Conservation (phyloP, 2,113 vertebrate genomes). For the Sphaerodactylus townsendi region DNA sequence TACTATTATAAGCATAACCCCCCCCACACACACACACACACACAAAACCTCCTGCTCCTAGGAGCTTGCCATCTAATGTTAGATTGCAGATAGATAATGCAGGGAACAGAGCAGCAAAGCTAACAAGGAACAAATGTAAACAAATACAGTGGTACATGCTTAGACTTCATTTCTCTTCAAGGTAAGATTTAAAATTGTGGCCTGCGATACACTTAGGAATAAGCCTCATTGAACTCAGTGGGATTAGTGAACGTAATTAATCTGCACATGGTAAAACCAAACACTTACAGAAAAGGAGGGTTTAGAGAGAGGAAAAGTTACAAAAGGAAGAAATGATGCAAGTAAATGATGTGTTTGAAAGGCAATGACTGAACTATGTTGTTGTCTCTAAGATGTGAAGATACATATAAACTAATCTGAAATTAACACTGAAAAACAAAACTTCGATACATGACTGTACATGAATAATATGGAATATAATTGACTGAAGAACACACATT, state of each 20-base stretch:
- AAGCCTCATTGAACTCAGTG: not conserved
- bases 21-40: too few relatives aligned
- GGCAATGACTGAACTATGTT: not conserved
- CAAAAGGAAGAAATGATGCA: not conserved
- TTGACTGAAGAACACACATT: constrained; percentile 6
- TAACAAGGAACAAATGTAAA: not conserved
- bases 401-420: not conserved
- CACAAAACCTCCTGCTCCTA: not conserved
- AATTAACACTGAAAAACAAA: not conserved
- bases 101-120: not conserved
- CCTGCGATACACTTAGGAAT: not conserved
- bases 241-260: not conserved
- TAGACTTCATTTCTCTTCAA: not conserved
- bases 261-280: not conserved
- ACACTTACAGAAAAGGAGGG: not conserved
- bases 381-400: not conserved
- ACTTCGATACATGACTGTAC: not conserved
- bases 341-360: not conserved
- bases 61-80: not conserved
- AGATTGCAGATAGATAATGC: not conserved
- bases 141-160: not conserved
- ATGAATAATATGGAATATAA: not conserved
- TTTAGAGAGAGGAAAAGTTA: not conserved
- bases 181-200: not conserved
- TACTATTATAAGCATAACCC: too few relatives aligned